Evolutionary conservation across 2,888 invertebrate species (phyloP).

Genomic region (Mythimna ferrago): DNA sequence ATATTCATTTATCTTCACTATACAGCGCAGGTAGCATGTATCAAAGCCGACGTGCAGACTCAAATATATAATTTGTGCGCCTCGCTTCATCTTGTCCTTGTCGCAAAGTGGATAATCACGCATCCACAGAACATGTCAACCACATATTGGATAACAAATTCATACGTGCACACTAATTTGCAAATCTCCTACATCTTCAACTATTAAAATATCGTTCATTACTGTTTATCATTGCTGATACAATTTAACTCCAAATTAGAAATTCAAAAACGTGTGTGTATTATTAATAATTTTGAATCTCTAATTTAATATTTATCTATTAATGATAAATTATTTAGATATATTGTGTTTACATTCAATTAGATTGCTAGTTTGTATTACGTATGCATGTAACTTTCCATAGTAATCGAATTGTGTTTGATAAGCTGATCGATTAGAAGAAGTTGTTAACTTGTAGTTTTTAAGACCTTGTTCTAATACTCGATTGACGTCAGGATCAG

Average conservation of each 20-base stretch:
- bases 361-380: constrained; percentile 23
- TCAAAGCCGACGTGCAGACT: constrained; percentile 35
- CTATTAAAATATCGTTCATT: constrained; percentile 66
- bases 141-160: constrained; percentile 84
- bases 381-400: constrained; percentile 40
- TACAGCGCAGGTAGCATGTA: constrained; percentile 26
- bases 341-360: constrained; percentile 34
- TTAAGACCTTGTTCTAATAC: constrained; percentile 18
- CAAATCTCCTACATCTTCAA: constrained; percentile 48
- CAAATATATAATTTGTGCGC: constrained; percentile 72
- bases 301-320: constrained; percentile 23
- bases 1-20: constrained; percentile 31
- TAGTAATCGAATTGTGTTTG: constrained; percentile 23
- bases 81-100: constrained; percentile 78
- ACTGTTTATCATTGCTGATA: constrained; percentile 41
- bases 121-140: constrained; percentile 75
- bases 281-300: constrained; percentile 19
- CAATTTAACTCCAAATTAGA: constrained; percentile 23
- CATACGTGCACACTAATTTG: constrained; percentile 80
- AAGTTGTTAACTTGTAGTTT: constrained; percentile 31
- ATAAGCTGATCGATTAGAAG: constrained; percentile 18
- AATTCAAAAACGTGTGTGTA: too few relatives aligned
- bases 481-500: constrained; percentile 34
- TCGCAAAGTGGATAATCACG: constrained; percentile 89
- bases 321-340: constrained; percentile 39